Evolutionary conservation across 2,888 invertebrate species (phyloP).

Genomic region (Leptura quadrifasciata): DNA sequence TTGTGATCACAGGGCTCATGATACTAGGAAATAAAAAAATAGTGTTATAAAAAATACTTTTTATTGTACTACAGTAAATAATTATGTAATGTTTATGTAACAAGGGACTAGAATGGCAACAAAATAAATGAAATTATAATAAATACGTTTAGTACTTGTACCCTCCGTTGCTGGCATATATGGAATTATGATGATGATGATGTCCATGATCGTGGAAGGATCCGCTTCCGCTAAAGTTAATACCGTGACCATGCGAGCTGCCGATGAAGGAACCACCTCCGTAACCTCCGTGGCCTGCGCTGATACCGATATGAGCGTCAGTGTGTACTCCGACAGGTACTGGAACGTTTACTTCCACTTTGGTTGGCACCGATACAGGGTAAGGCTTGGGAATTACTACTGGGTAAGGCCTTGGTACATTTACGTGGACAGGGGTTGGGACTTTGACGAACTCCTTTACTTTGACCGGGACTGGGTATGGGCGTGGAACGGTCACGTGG

Average conservation of each 20-base stretch:
- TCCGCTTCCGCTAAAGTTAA: slow-evolving; percentile 45
- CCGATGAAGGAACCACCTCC: slow-evolving; percentile 30
- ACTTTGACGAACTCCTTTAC: slow-evolving; percentile 66
- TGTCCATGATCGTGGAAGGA: slow-evolving; percentile 47
- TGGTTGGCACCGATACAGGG: slow-evolving; percentile 65
- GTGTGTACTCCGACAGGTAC: slow-evolving; percentile 64
- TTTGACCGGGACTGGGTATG: slow-evolving; percentile 64
- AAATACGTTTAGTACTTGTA: slow-evolving; percentile 61
- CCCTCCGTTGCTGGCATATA: slow-evolving; percentile 61
- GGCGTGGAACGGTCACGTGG: slow-evolving; percentile 65
- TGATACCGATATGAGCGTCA: slow-evolving; percentile 52
- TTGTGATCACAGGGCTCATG: too few species aligned
- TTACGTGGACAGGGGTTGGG: slow-evolving; percentile 65
- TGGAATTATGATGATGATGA: slow-evolving; percentile 43
- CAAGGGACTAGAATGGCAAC: slow-evolving; percentile 48
- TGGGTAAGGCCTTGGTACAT: slow-evolving; percentile 66
- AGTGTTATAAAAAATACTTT: not conserved
- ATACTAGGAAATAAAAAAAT: not conserved
- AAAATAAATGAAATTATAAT: slow-evolving; percentile 9
- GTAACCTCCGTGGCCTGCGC: slow-evolving; percentile 46
- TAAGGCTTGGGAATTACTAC: slow-evolving; percentile 66
- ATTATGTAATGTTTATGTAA: slow-evolving; percentile 23
- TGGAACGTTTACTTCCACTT: slow-evolving; percentile 65
- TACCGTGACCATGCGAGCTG: slow-evolving; percentile 46
- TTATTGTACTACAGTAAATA: slow-evolving; percentile 23